Evolutionary conservation across 1,140 invertebrate species (phyloP), one percentile per base, ranked within the genome.

Genomic region (Asbolus verrucosus): DNA sequence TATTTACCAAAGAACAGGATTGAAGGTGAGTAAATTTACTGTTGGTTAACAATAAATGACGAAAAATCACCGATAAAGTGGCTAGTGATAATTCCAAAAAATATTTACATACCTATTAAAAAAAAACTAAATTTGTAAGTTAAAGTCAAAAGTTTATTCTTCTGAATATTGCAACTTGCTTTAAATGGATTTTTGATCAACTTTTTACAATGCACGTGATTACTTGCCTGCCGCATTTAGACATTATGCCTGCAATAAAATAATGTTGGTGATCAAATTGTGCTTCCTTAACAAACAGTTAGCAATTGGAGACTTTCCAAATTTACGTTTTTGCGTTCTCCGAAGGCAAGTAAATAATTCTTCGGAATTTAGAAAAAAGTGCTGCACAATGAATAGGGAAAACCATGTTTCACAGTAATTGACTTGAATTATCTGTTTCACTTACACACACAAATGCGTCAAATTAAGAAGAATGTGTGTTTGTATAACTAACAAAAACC

Each of bases 221-320:
- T 30, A 27, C 21, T 24, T n/a, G 19, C 9, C 19, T 54, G 46
- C 27, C 21, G 6, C n/a, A n/a, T n/a, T n/a, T n/a, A n/a, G n/a
- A 36, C 19, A 13, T n/a, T 54, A 27, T 36, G 21, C 11, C 21
- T 21, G 19, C 14, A 27, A 54, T 54, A 54, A 54, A 27, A 54
- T 54, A 30, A 54, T 54, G 46, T 27, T 54, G 46, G 24, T 54
- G 46, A 54, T 21, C 46, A 54, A 54, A 54, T 54, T 54, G 46
- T 54, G 46, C 46, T 54, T 54, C 46, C 27, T 54, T 54, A 54
- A 21, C 46, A 54, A 54, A 54, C 46, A 54, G 46, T 54, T 54
- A 54, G 43, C 46, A 27, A 27, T 54, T 54, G 46, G 46, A 54
- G 19, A 27, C 8, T 13, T 54, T 54, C 46, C 46, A 54, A 54